A percentile compares a stretch with the other conserved stretches of the same genome.
Conservation (phyloP, 2,113 vertebrate genomes). For the Terrapene triunguis region DNA sequence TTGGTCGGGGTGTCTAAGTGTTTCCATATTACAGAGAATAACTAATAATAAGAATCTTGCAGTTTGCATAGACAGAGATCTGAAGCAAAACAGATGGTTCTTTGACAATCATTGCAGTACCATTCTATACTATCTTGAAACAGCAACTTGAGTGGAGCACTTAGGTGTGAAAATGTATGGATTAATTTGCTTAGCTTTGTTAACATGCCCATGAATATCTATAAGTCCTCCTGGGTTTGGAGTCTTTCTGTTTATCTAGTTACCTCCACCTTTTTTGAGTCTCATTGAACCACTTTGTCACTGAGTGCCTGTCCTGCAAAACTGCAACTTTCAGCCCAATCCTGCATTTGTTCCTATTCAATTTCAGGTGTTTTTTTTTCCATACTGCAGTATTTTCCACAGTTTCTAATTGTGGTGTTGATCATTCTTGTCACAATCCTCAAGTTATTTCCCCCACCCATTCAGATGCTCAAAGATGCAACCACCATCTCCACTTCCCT, state of each 20-base stretch:
- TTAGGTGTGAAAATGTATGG: not conserved
- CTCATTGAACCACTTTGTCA: not conserved
- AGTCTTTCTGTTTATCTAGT: not conserved
- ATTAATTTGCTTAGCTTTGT: not conserved
- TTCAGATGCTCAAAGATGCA: fast-evolving
- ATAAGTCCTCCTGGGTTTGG: not conserved
- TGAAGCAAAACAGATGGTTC: too few relatives aligned
- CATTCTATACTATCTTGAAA: not conserved
- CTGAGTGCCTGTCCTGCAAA: fast-evolving
- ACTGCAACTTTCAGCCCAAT: not conserved
- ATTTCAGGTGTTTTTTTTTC: slow-evolving; percentile 9
- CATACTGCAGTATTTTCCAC: not conserved
- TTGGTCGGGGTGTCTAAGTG: not conserved
- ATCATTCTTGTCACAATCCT: not conserved
- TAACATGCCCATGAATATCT: not conserved
- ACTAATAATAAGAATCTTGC: not conserved
- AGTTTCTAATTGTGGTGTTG: not conserved
- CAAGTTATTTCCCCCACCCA: fast-evolving
- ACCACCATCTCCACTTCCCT: fast-evolving
- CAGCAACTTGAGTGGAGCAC: not conserved
- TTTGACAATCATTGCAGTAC: too few relatives aligned
- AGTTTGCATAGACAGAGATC: too few relatives aligned
- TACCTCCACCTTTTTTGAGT: not conserved
- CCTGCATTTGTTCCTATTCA: not conserved
- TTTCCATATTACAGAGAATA: not conserved